Evolutionary conservation across 2,888 invertebrate genomes (phyloP), one percentile per base, ranked within the genome.

Genomic region (Loripinus fragilis): DNA sequence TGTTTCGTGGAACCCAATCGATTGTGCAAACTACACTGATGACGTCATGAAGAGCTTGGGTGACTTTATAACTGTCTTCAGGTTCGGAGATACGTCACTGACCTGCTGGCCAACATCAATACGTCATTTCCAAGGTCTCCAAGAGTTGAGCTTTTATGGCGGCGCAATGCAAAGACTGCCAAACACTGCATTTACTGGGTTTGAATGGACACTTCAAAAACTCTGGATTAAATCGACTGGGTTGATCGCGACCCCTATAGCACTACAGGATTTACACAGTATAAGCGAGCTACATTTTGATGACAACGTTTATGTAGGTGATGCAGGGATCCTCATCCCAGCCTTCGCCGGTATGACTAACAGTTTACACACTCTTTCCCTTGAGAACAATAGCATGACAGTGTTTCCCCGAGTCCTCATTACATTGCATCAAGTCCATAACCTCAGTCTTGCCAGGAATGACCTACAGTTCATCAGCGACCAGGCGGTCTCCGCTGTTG

Each of bases 401-500:
- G 73, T 74, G 5, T 83, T 87, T 33, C 87, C 87, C 1, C 67
- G 81, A 1, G 81, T 86, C 8, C 73, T 87, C 15, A 30, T 71
- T 12, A 86, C 85, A 8, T 80, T 87, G 0, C 25, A 15, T 3
- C 23, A 60, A 0, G 65, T 87, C 0, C 69, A 78, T 8, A 83
- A 80, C 17, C 75, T 87, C 2, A 77, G 78, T 38, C 71, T 87
- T 15, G 85, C 83, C 15, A 55, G 77, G 0, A 87, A 87, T 42
- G 70, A 68, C 41, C 77, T 87, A 0, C 74, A 85, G 74, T 85
- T 82, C n/a, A 75, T 87, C 41, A 82, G 83, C 33, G 87, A 87
- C 48, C 76, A 83, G 30, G 80, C 87, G 12, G 71, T 87, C 0
- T 38, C 45, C 10, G 65, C 72, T 0, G 67, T 87, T 0, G 74